Evolutionary conservation across 2,888 invertebrate species (phyloP).

Genomic region (Galeruca laticollis): DNA sequence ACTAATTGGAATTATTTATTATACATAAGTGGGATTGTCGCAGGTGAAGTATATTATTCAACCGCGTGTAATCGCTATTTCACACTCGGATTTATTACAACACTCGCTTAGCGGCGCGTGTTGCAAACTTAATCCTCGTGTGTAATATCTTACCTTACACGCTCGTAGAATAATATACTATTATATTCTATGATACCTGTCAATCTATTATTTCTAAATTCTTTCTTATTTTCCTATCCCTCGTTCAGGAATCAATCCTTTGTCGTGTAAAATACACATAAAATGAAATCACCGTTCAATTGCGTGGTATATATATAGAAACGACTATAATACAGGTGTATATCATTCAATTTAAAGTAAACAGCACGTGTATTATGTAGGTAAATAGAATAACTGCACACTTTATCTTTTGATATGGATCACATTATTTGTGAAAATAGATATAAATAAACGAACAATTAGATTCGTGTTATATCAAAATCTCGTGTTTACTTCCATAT

Average conservation of each 20-base stretch:
- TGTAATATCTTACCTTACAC: no score
- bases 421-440: not conserved
- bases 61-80: no score
- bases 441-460: slow-evolving; percentile 2
- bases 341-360: not conserved
- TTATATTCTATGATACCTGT: no score
- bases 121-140: no score
- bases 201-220: no score
- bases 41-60: no score
- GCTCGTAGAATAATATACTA: no score
- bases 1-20: no score
- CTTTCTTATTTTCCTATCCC: not conserved
- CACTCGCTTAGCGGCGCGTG: no score
- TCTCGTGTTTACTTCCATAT: not conserved
- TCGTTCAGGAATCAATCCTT: not conserved
- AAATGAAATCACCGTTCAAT: not conserved
- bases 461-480: not conserved
- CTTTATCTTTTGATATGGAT: not conserved
- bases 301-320: not conserved
- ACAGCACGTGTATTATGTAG: not conserved
- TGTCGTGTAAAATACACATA: not conserved
- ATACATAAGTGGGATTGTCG: no score
- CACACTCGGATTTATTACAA: no score
- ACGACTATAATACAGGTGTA: not conserved
- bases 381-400: not conserved